These are phyloP conservation scores for Patiria miniata DNA, from an alignment of 35 echinoderm and acorn worm genomes.

Conservation along the genomic window DNA sequence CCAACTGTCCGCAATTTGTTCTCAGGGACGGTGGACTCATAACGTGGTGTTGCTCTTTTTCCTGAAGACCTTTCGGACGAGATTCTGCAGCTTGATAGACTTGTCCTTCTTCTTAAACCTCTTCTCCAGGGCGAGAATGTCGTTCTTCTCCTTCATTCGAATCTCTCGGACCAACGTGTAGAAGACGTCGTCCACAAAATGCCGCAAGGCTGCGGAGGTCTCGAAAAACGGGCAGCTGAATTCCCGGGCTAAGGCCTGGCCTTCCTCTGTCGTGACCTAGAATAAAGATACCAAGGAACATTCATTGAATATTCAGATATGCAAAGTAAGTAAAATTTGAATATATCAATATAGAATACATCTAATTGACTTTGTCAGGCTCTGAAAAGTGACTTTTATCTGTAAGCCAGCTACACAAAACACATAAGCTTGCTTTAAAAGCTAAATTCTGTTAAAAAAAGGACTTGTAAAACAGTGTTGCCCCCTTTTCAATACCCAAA, in stretches of 20 bases:
- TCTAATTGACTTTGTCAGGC: too few species aligned
- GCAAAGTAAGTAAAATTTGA: too few species aligned
- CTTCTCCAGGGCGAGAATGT: conserved; percentile 86
- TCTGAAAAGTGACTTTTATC: too few species aligned
- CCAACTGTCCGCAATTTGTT: not conserved
- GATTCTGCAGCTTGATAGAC: conserved; percentile 69
- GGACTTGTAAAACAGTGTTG: too few species aligned
- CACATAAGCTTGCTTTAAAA: too few species aligned
- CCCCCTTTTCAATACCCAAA: too few species aligned
- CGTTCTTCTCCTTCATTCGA: conserved; percentile 83
- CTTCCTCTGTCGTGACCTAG: conserved; percentile 89
- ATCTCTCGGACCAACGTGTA: conserved; percentile 97
- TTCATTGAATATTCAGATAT: too few species aligned
- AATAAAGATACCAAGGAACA: conserved; percentile 3
- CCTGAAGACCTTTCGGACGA: conserved; percentile 78
- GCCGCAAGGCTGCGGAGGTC: conserved; percentile 91
- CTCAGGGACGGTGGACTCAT: conserved; percentile 5
- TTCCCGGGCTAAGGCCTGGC: conserved; percentile 87
- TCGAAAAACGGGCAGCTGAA: conserved; percentile 99
- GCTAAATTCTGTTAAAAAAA: too few species aligned
- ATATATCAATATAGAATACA: too few species aligned
- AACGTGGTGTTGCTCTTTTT: conserved; percentile 65
- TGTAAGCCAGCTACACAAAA: too few species aligned
- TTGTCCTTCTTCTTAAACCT: conserved; percentile 83
- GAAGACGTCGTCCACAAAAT: conserved; percentile 99